phyloP scores from a whole-genome alignment of 2,113 vertebrate species.

The Hoplias malabaricus region DNA sequence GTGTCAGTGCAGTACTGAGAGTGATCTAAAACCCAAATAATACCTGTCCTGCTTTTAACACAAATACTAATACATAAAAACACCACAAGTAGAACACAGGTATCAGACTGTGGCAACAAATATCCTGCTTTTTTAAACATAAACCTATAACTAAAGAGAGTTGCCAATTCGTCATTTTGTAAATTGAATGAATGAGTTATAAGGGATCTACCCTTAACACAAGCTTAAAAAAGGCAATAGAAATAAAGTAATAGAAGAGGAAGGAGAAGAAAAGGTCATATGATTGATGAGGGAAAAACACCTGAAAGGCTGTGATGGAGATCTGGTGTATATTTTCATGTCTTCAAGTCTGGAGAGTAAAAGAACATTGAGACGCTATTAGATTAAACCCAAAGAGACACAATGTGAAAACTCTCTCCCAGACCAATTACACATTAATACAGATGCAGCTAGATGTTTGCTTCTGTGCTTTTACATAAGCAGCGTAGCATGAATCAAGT shows the following conservation, averaged over 20 bases:
- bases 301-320: conserved; percentile 84
- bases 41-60: too few species aligned
- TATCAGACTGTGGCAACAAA: too few species aligned
- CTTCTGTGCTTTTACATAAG: background rate
- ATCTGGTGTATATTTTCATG: conserved; percentile 76
- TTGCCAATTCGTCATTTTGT: too few species aligned
- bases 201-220: too few species aligned
- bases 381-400: background rate
- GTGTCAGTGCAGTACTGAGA: too few species aligned
- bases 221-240: too few species aligned
- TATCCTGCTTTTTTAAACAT: too few species aligned
- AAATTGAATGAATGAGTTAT: too few species aligned
- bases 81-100: too few species aligned
- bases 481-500: background rate
- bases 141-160: too few species aligned
- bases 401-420: background rate
- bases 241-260: background rate
- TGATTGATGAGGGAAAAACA: conserved; percentile 55
- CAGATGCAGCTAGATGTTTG: background rate
- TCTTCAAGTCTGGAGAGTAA: conserved; percentile 77
- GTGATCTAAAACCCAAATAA: too few species aligned
- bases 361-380: conserved; percentile 3
- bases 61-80: too few species aligned
- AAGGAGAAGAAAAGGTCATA: background rate
- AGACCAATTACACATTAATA: background rate